These are phyloP conservation scores for Anoncus sp. DNA, from an alignment of 2,888 invertebrate species.

Conservation along the genomic window DNA sequence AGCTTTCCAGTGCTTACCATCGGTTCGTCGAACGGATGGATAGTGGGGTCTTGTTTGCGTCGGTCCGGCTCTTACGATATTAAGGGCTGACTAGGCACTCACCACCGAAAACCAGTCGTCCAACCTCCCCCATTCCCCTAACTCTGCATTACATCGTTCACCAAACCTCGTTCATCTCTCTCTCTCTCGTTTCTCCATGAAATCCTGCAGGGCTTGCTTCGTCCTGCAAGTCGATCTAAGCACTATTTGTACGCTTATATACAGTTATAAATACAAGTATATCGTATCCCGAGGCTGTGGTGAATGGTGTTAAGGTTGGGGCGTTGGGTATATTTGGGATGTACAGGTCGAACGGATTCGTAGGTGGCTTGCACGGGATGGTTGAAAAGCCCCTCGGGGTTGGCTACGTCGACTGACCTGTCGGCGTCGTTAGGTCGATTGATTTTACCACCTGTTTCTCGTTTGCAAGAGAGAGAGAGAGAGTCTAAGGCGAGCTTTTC, in stretches of 20 bases:
- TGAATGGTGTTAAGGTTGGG: slow-evolving; percentile 29
- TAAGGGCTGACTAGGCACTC: slow-evolving; percentile 82
- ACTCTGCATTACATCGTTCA: slow-evolving; percentile 35
- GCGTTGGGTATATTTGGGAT: slow-evolving; percentile 31
- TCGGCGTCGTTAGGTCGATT: slow-evolving; percentile 78
- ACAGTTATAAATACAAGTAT: slow-evolving; percentile 22
- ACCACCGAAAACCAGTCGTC: slow-evolving; percentile 66
- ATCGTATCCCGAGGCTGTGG: slow-evolving; percentile 26
- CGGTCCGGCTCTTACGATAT: slow-evolving; percentile 82
- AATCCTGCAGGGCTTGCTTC: slow-evolving; percentile 47
- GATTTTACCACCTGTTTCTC: slow-evolving; percentile 76
- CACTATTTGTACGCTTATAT: slow-evolving; percentile 22
- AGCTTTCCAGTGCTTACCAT: slow-evolving; percentile 80
- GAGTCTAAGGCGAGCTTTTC: slow-evolving; percentile 14
- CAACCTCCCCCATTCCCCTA: slow-evolving; percentile 33
- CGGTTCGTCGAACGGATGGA: slow-evolving; percentile 68
- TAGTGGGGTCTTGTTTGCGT: slow-evolving; percentile 78
- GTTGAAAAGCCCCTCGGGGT: slow-evolving; percentile 59
- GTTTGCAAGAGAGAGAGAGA: slow-evolving; percentile 15
- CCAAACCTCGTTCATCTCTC: slow-evolving; percentile 44
- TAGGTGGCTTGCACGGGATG: slow-evolving; percentile 44
- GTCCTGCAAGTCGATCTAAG: slow-evolving; percentile 42
- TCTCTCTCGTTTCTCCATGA: slow-evolving; percentile 16
- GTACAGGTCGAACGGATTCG: slow-evolving; percentile 54
- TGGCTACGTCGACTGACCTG: slow-evolving; percentile 68